Evolutionary conservation across 2,797 vertebrate genomes (phyloP).

Genomic region (Peromyscus attwateri): DNA sequence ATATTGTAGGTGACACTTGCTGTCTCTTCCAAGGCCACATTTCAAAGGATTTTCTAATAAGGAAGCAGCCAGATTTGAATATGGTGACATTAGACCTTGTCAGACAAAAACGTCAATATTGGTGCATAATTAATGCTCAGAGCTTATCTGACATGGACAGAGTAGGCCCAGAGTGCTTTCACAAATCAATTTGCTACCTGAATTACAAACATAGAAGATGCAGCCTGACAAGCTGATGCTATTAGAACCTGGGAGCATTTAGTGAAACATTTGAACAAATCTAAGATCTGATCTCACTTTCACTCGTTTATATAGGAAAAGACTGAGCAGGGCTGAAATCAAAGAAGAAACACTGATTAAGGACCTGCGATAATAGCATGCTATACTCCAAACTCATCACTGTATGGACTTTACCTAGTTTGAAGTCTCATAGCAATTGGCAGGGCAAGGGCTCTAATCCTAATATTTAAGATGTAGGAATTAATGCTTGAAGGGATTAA

Average conservation of each 20-base stretch:
- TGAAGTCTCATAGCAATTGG: not conserved
- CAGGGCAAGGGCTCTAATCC: not conserved
- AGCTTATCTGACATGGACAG: constrained; percentile 84
- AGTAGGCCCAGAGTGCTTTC: constrained; percentile 86
- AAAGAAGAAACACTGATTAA: constrained; percentile 67
- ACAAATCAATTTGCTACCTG: constrained; percentile 90
- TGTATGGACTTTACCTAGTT: not conserved
- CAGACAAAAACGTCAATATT: constrained; percentile 88
- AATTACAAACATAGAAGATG: constrained; percentile 87
- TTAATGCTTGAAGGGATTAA: not conserved
- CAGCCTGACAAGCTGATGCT: constrained; percentile 87
- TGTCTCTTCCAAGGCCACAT: constrained; percentile 85
- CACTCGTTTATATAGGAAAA: constrained; percentile 58
- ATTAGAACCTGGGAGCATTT: constrained; percentile 60
- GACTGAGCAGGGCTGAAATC: constrained; percentile 39
- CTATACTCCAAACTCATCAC: not conserved
- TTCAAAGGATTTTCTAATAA: constrained; percentile 86
- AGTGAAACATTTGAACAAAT: constrained; percentile 74
- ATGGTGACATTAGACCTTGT: constrained; percentile 88
- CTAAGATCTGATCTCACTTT: constrained; percentile 70
- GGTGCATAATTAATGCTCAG: constrained; percentile 89
- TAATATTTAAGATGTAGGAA: not conserved
- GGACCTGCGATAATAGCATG: not conserved
- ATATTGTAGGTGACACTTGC: constrained; percentile 77
- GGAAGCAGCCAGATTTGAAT: constrained; percentile 85